phyloP scores from a whole-genome alignment of 2,888 invertebrate species.

The Epinotia bilunana region DNA sequence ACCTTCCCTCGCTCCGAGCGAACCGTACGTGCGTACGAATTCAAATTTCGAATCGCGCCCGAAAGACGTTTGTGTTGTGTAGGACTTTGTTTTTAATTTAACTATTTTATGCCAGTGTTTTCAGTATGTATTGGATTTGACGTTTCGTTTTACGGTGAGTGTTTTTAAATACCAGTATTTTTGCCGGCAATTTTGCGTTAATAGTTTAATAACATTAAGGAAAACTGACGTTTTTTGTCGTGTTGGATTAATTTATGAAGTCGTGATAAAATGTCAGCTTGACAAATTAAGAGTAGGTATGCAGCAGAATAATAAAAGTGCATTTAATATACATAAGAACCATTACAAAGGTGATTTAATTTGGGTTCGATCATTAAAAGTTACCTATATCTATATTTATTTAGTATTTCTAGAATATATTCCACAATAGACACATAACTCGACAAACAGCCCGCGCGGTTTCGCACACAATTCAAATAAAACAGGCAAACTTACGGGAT shows the following conservation, averaged over 20 bases:
- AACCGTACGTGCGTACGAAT: constrained; percentile 59
- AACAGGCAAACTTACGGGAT: no score
- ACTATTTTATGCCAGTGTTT: constrained; percentile 43
- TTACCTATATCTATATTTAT: no score
- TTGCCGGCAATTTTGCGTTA: constrained; percentile 22
- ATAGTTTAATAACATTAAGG: background rate
- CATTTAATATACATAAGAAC: background rate
- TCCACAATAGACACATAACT: no score
- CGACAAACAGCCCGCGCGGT: no score
- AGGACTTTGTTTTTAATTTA: constrained; percentile 38
- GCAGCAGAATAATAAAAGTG: constrained; percentile 7
- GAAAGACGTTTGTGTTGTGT: constrained; percentile 44
- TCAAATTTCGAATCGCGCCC: constrained; percentile 59
- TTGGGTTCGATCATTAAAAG: no score
- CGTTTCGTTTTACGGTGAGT: constrained; percentile 50
- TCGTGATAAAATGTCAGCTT: background rate
- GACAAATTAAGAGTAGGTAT: background rate
- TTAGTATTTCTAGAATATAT: no score
- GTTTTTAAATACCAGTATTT: constrained; percentile 24
- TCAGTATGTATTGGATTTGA: constrained; percentile 51
- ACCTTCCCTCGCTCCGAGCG: constrained; percentile 64
- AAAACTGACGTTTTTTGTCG: background rate
- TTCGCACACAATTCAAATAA: no score
- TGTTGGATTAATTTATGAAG: background rate
- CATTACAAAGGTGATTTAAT: background rate